Evolutionary conservation across 2,797 vertebrate genomes (phyloP), one percentile per base, ranked within the genome.

Genomic region (Astyanax mexicanus): DNA sequence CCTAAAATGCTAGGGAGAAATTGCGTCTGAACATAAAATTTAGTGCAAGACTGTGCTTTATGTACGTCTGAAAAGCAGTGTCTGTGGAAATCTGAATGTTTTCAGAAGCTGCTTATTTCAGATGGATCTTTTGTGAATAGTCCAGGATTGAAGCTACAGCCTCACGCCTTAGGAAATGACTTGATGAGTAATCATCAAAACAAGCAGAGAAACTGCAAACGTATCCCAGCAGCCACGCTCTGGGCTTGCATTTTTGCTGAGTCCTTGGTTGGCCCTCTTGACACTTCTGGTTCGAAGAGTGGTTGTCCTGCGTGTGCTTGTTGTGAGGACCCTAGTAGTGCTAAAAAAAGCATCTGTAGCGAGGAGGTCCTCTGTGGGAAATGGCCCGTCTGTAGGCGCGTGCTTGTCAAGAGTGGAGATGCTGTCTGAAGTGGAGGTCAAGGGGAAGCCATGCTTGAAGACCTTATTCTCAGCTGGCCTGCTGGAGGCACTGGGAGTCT

Each of bases 281-380:
- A 93, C 93, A 6, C 91, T 92, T 69, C 92, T 86, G 47, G 92
- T 91, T 64, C 92, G 90, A 35, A 92, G 89, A 11, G 92, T 92
- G 54, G 89, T 88, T 17, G 90, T 92, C 76, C 85, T 92, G 68
- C 85, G 91, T 1, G 90, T 91, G 60, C 81, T 88, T 57, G 79
- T 29, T 60, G 83, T 66, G 37, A 58, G 73, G 32, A 75, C 29
- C 12, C 32, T 21, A 1, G 74, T 81, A 54, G 78, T 42, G 69
- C 83, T 75, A 51, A 55, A 69, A 25, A 72, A 6, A 62, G 65
- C 83, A 76, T 88, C 81, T 6, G 87, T 89, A n/a, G 86, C 82
- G 13, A 85, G 69, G 81, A 80, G 79, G 10, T 45, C 23, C 60
- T 85, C 83, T 13, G 78, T 72, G 40, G 84, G 72, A 67, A 68